Conservation (phyloP, 2,888 invertebrate genomes). For the Drosophila siamana region DNA sequence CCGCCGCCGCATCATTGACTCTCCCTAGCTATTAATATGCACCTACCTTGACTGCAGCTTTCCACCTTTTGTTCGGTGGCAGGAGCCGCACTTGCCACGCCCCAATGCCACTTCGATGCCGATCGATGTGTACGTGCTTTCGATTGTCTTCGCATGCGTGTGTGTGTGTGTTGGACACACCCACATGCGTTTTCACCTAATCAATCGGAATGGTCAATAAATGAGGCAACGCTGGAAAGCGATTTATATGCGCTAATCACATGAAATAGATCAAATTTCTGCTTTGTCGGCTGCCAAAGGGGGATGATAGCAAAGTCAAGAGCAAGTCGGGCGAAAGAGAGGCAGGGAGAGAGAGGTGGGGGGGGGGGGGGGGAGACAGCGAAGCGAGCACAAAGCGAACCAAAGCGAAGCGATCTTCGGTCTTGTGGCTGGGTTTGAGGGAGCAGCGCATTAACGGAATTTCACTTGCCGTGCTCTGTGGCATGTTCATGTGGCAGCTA, state of each 20-base stretch:
- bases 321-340: background rate
- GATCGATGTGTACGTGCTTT: conserved; percentile 6
- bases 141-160: background rate
- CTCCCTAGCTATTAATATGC: conserved; percentile 25
- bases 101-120: conserved; percentile 13
- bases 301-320: background rate
- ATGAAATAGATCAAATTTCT: conserved; percentile 79
- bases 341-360: background rate
- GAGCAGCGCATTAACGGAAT: conserved; percentile 48
- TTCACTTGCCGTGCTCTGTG: conserved; percentile 55
- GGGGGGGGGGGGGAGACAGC: no score
- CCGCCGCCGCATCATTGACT: conserved; percentile 12
- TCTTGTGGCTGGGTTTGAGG: conserved; percentile 26
- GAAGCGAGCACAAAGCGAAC: conserved; percentile 17
- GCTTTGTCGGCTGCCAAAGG: conserved; percentile 49
- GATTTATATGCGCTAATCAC: conserved; percentile 76
- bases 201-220: conserved; percentile 63
- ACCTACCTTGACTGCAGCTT: conserved; percentile 22
- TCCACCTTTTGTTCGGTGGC: conserved; percentile 19
- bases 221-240: conserved; percentile 59
- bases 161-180: conserved; percentile 39
- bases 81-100: conserved; percentile 32
- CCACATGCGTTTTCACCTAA: conserved; percentile 67
- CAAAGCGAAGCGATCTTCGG: conserved; percentile 45
- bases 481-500: conserved; percentile 36